A percentile compares a stretch with the other conserved stretches of the same genome.
phyloP scores from a whole-genome alignment of 2,113 vertebrate genomes.

The Rallus limicola region DNA sequence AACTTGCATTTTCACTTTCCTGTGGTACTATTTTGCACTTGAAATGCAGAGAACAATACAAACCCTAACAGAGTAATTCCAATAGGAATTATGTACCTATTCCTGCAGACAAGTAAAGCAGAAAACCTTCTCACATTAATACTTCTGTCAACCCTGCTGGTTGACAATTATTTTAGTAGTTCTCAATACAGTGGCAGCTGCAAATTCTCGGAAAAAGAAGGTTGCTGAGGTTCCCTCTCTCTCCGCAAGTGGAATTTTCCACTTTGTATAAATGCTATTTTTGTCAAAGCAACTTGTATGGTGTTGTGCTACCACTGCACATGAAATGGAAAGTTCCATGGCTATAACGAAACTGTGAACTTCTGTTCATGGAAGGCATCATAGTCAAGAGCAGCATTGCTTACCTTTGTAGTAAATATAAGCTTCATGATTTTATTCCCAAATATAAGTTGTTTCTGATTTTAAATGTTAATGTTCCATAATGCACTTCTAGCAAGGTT shows the following conservation, averaged over 20 bases:
- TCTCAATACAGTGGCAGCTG: not conserved
- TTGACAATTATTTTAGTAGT: not conserved
- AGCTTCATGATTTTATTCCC: not conserved
- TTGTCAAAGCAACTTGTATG: not conserved
- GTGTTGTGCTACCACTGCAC: not conserved
- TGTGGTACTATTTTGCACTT: not conserved
- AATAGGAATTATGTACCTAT: not conserved
- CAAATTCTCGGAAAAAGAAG: constrained; percentile 3
- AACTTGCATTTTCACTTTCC: not conserved
- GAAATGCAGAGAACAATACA: not conserved
- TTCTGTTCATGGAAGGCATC: not conserved
- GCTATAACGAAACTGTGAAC: not conserved
- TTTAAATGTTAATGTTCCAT: not conserved
- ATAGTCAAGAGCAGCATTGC: not conserved
- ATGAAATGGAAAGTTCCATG: constrained; percentile 37
- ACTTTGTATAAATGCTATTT: constrained; percentile 14
- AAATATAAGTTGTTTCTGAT: not conserved
- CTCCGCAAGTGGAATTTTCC: constrained; percentile 11
- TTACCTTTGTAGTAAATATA: not conserved
- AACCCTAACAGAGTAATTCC: not conserved
- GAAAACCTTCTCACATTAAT: not conserved
- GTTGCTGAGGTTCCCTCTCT: not conserved
- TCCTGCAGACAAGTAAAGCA: not conserved
- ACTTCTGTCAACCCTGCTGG: not conserved
- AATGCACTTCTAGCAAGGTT: not conserved